These are phyloP conservation scores for Amphimedon queenslandica DNA, from an alignment of 37 sponge, comb jelly and placozoan species.

Conservation along the genomic window DNA sequence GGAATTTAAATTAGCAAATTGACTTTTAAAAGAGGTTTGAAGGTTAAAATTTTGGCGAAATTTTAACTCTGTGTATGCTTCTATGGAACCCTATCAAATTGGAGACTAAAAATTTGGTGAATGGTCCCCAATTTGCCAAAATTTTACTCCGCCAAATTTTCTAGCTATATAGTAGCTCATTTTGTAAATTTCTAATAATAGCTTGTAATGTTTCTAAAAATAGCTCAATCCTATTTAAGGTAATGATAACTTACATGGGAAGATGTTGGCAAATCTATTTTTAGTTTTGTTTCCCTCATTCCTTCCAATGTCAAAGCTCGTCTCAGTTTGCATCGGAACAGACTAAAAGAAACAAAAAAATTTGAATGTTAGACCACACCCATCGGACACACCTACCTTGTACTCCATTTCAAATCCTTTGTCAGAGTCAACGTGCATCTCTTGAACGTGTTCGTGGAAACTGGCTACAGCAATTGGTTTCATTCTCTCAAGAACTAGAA, in stretches of 20 bases:
- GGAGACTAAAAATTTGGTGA: no score
- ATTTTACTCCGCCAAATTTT: no score
- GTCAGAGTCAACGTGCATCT: constrained; percentile 64
- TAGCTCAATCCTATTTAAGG: no score
- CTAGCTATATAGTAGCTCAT: no score
- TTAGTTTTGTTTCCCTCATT: constrained; percentile 38
- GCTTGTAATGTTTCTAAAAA: no score
- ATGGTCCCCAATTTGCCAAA: no score
- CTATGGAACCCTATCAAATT: no score
- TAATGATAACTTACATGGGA: constrained; percentile 61
- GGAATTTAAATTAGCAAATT: no score
- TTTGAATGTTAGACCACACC: constrained; percentile 2
- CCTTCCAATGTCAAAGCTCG: constrained; percentile 31
- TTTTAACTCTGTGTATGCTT: no score
- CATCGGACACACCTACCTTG: constrained; percentile 23
- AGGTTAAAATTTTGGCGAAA: no score
- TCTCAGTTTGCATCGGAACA: not conserved
- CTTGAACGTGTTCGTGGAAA: constrained; percentile 49
- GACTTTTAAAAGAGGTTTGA: no score
- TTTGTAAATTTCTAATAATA: no score
- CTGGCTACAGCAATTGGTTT: constrained; percentile 13
- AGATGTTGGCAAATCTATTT: constrained; percentile 78
- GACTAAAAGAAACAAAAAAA: not conserved
- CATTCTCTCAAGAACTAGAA: constrained; percentile 17
- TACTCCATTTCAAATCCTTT: constrained; percentile 67